A percentile compares a stretch with the other conserved stretches of the same genome.
Evolutionary conservation across 2,113 vertebrate species (phyloP).

Genomic region (Gasterosteus nipponicus): DNA sequence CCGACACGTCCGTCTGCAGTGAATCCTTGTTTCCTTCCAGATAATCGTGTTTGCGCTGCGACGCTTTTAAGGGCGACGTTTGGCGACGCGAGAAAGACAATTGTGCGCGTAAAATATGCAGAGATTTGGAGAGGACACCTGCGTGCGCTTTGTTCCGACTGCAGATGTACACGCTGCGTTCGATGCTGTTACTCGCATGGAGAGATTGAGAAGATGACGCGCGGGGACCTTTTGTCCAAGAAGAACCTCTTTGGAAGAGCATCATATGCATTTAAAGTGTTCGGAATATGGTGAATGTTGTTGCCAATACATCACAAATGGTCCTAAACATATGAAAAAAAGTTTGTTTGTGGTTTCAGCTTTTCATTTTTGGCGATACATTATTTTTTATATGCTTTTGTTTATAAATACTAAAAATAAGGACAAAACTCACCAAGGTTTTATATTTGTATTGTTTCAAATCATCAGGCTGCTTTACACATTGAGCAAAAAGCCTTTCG

Average conservation of each 20-base stretch:
- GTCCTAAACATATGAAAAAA: background rate
- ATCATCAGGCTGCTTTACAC: background rate
- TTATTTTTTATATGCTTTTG: background rate
- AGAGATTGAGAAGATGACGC: background rate
- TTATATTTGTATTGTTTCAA: background rate
- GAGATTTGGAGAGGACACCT: background rate
- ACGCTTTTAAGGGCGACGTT: background rate
- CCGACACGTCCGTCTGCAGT: constrained; percentile 19
- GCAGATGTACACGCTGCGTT: background rate
- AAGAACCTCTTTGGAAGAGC: background rate
- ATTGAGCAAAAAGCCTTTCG: background rate
- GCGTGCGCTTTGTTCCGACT: background rate
- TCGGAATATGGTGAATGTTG: background rate
- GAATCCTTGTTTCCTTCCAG: constrained; percentile 4
- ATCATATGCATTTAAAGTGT: background rate
- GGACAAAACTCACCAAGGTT: background rate
- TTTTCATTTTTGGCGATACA: background rate
- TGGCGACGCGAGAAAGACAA: constrained; percentile 19
- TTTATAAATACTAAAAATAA: background rate
- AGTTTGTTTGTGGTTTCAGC: background rate
- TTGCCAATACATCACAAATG: background rate
- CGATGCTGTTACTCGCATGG: background rate
- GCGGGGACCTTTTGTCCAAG: background rate
- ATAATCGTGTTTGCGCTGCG: constrained; percentile 36
- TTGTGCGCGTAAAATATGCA: constrained; percentile 25